Conservation (phyloP, 2,888 invertebrate genomes). For the Eristalis pertinax region DNA sequence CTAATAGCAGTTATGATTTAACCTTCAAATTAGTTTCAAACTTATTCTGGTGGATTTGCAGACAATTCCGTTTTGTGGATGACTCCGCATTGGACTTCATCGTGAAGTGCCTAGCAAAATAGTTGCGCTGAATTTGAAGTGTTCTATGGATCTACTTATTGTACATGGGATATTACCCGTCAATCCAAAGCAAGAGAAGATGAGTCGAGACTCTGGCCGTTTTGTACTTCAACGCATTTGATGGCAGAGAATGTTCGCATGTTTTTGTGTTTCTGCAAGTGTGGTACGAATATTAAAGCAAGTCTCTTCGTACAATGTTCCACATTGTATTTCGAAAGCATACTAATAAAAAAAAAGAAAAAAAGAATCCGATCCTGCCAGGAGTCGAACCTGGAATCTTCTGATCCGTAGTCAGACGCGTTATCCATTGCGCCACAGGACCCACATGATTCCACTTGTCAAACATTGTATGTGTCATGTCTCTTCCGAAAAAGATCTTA, state of each 20-base stretch:
- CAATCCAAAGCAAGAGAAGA: too few species aligned
- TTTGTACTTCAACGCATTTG: too few species aligned
- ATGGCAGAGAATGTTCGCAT: too few species aligned
- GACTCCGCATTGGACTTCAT: background rate
- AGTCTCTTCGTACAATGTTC: too few species aligned
- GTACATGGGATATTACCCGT: too few species aligned
- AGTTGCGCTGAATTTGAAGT: too few species aligned
- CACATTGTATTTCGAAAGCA: background rate
- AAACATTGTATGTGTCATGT: background rate
- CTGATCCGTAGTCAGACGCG: slow-evolving; percentile 61
- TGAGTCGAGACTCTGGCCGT: too few species aligned
- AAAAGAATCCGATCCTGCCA: slow-evolving; percentile 38
- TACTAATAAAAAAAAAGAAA: background rate
- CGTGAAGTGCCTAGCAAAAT: too few species aligned
- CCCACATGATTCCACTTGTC: background rate
- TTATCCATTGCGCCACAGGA: slow-evolving; percentile 61
- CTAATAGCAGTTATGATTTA: background rate
- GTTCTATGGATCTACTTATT: too few species aligned
- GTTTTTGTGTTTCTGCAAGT: too few species aligned
- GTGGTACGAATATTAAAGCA: too few species aligned
- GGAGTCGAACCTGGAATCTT: slow-evolving; percentile 61
- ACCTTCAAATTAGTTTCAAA: background rate
- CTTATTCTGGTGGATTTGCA: background rate
- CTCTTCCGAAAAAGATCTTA: background rate
- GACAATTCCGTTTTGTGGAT: too few species aligned